These are phyloP conservation scores for Drosophila watanabei DNA, from an alignment of 1,140 invertebrate species.

Conservation along the genomic window DNA sequence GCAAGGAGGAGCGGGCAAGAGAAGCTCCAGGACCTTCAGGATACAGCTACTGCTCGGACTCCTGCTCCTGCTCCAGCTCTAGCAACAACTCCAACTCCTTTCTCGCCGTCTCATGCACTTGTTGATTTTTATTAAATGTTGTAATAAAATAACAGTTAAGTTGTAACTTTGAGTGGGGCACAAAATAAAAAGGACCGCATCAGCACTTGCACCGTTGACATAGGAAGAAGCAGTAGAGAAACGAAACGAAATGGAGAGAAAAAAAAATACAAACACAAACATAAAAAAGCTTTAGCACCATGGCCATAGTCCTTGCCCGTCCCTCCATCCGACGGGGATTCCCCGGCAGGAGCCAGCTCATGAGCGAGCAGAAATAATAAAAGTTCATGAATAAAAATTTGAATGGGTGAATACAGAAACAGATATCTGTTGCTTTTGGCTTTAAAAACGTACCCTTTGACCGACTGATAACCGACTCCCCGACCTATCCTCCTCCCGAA, in stretches of 20 bases:
- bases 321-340: constrained; percentile 22
- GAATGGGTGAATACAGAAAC: constrained; percentile 74
- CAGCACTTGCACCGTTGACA: constrained; percentile 54
- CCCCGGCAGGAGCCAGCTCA: constrained; percentile 53
- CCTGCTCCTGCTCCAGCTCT: background rate
- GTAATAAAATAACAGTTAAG: constrained; percentile 85
- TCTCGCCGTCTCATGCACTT: constrained; percentile 78
- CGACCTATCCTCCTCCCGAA: constrained; percentile 8
- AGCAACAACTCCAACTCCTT: constrained; percentile 43
- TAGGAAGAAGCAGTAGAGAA: constrained; percentile 18
- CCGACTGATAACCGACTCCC: constrained; percentile 28
- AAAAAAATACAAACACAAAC: constrained; percentile 40
- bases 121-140: constrained; percentile 85
- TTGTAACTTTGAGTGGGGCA: constrained; percentile 82
- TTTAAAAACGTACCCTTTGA: constrained; percentile 58
- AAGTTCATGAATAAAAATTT: constrained; percentile 82
- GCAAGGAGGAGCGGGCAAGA: constrained; percentile 3
- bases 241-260: constrained; percentile 17
- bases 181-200: constrained; percentile 68
- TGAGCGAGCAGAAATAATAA: constrained; percentile 67
- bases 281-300: constrained; percentile 50
- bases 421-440: constrained; percentile 79
- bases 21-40: constrained; percentile 18
- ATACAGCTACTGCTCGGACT: background rate
- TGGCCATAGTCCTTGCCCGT: constrained; percentile 1